phyloP scores from a whole-genome alignment of 2,888 invertebrate species.

The Lasioglossum figueresi region DNA sequence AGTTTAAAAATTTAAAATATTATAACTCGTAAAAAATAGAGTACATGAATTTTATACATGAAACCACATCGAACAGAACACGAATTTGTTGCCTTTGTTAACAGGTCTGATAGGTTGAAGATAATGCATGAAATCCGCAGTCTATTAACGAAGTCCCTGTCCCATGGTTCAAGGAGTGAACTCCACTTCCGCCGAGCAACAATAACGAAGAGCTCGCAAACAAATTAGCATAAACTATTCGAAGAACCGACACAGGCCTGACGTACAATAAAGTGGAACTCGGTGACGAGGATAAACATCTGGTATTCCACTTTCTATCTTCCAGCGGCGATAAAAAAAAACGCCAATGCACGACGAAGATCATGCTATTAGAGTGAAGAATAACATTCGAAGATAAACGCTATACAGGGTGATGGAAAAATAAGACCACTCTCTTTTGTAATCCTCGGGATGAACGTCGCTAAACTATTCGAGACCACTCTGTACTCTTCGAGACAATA shows the following conservation, averaged over 20 bases:
- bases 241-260: background rate
- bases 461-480: too few relatives aligned
- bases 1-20: too few relatives aligned
- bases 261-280: background rate
- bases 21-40: too few relatives aligned
- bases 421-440: background rate
- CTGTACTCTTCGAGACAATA: background rate
- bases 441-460: too few relatives aligned
- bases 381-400: slow-evolving; percentile 7
- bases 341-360: background rate
- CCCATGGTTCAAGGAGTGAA: too few relatives aligned
- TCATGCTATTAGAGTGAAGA: background rate
- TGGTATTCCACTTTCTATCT: slow-evolving; percentile 10
- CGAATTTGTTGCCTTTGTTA: too few relatives aligned
- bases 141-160: too few relatives aligned
- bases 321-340: slow-evolving; percentile 2
- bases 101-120: too few relatives aligned
- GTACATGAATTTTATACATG: too few relatives aligned
- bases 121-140: too few relatives aligned
- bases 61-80: too few relatives aligned
- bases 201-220: background rate
- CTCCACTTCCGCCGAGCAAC: background rate
- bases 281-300: slow-evolving; percentile 10
- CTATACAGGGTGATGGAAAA: background rate
- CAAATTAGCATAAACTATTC: background rate